A percentile compares a stretch with the other conserved stretches of the same genome.
phyloP scores from a whole-genome alignment of 1,140 invertebrate species.

The Aphelinus certus region DNA sequence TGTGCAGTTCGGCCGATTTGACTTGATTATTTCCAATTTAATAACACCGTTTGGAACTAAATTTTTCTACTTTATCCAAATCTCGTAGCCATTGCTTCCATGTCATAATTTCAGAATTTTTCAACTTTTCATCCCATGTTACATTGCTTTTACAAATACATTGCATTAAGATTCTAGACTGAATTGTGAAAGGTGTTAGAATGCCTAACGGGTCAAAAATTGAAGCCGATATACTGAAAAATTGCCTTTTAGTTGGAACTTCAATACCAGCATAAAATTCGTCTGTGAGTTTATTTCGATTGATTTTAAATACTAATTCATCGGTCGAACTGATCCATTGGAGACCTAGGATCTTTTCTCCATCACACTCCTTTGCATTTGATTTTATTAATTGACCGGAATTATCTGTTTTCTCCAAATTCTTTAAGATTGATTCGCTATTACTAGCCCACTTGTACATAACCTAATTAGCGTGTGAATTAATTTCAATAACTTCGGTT shows the following conservation, averaged over 20 bases:
- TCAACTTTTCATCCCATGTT: no score
- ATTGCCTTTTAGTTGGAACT: conserved; percentile 7
- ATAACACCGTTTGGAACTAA: neutral
- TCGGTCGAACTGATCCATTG: neutral
- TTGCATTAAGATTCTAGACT: neutral
- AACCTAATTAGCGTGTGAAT: neutral
- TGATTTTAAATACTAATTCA: neutral
- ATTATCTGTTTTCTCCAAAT: conserved; percentile 20
- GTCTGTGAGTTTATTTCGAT: neutral
- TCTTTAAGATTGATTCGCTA: neutral
- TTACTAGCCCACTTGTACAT: neutral
- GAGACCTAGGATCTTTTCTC: conserved; percentile 7
- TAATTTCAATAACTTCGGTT: neutral
- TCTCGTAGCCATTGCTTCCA: neutral
- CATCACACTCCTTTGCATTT: neutral
- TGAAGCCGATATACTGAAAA: neutral
- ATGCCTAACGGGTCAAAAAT: conserved; percentile 2
- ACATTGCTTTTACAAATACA: conserved; percentile 12
- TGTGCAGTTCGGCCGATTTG: no score
- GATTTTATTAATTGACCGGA: neutral
- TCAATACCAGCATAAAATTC: neutral
- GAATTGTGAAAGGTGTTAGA: no score
- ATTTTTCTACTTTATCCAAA: no score
- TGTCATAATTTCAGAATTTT: neutral
- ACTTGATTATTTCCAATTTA: neutral